phyloP scores from a whole-genome alignment of 2,888 invertebrate species.

The Folsomia candida region DNA sequence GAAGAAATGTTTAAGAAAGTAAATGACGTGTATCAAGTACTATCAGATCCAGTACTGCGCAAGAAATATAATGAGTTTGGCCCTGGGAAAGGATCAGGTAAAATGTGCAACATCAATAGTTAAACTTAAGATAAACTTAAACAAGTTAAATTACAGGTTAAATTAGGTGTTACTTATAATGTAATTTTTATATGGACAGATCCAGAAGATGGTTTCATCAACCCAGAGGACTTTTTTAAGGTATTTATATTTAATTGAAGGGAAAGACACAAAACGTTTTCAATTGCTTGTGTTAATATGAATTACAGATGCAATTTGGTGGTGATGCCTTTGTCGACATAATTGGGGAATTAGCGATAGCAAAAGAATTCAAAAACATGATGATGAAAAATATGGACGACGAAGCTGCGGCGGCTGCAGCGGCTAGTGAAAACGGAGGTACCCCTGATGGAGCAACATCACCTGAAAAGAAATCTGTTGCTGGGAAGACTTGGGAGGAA shows the following conservation, averaged over 20 bases:
- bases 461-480: conserved; percentile 21
- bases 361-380: conserved; percentile 49
- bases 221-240: conserved; percentile 49
- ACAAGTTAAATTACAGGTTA: not conserved
- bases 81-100: conserved; percentile 44
- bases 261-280: no score
- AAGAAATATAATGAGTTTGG: conserved; percentile 50
- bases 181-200: no score
- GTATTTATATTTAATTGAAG: not conserved
- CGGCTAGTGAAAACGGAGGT: conserved; percentile 17
- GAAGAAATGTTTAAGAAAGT: conserved; percentile 44
- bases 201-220: conserved; percentile 50
- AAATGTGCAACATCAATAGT: not conserved
- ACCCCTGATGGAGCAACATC: conserved; percentile 13
- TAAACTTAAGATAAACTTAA: not conserved
- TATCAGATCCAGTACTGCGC: conserved; percentile 45
- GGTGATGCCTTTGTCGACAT: conserved; percentile 50
- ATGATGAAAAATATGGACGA: conserved; percentile 46
- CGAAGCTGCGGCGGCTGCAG: conserved; percentile 29
- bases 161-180: not conserved
- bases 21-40: conserved; percentile 45
- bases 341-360: conserved; percentile 46
- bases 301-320: conserved; percentile 46
- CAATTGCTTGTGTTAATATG: not conserved
- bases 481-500: conserved; percentile 43